Percentiles rank a stretch among this genome's conserved stretches.
Evolutionary conservation across 1,140 invertebrate genomes (phyloP).

Genomic region (Drosophila bipectinata): DNA sequence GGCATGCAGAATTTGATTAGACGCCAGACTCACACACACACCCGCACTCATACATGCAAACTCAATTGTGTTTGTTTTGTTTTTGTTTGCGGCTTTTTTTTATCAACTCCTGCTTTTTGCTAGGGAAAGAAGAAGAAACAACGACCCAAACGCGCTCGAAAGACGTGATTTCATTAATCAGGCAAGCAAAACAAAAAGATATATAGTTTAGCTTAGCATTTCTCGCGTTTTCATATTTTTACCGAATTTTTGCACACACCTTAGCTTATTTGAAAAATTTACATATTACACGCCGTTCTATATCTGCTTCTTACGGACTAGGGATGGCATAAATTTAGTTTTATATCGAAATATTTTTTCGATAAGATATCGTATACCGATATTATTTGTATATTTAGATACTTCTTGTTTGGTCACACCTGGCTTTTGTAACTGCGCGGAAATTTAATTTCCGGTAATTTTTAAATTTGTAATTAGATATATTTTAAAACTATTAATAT

Average conservation of each 20-base stretch:
- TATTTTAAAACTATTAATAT: no score
- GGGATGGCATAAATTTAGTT: not conserved
- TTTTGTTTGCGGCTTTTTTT: slow-evolving; percentile 75
- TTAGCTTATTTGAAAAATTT: slow-evolving; percentile 73
- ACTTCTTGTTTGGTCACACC: no score
- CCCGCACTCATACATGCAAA: slow-evolving; percentile 27
- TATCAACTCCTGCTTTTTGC: slow-evolving; percentile 36
- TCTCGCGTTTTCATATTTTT: not conserved
- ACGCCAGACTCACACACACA: slow-evolving; percentile 45
- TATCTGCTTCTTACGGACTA: slow-evolving; percentile 26
- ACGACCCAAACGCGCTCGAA: not conserved
- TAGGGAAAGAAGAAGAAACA: not conserved
- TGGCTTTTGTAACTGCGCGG: no score
- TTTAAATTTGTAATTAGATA: no score
- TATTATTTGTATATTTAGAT: no score
- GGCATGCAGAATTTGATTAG: slow-evolving; percentile 59
- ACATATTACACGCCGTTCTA: slow-evolving; percentile 70
- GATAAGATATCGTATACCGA: no score
- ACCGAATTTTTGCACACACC: slow-evolving; percentile 35
- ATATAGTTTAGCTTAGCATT: not conserved
- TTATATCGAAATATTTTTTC: no score
- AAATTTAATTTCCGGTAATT: no score
- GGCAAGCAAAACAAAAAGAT: not conserved
- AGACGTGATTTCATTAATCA: not conserved
- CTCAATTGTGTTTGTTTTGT: slow-evolving; percentile 67